A percentile compares a stretch with the other conserved stretches of the same genome.
These are phyloP conservation scores for Chaetops frenatus DNA, from an alignment of 2,113 vertebrate genomes.

Conservation along the genomic window DNA sequence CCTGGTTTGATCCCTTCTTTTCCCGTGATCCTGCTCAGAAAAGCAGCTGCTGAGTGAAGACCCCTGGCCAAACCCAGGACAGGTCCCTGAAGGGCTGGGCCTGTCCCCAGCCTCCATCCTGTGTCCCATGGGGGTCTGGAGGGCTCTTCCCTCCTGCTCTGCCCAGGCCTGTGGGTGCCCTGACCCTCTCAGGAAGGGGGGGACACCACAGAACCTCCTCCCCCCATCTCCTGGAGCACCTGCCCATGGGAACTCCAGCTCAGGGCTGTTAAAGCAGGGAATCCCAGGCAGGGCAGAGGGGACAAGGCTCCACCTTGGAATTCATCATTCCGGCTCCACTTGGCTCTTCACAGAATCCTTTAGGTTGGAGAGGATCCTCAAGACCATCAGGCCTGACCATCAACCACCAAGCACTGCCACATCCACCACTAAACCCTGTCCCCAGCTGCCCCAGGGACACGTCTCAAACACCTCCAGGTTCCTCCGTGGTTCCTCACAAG, in stretches of 20 bases:
- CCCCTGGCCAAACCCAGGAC: neutral
- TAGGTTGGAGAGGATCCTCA: neutral
- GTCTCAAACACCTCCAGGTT: neutral
- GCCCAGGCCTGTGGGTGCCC: neutral
- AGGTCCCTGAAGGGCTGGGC: neutral
- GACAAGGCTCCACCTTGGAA: neutral
- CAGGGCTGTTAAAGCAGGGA: neutral
- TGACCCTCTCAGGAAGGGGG: neutral
- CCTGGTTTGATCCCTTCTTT: conserved; percentile 25
- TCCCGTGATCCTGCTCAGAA: conserved; percentile 1
- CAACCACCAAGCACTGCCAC: neutral
- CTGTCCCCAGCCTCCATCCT: neutral
- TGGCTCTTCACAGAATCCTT: neutral
- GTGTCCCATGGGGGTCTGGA: neutral
- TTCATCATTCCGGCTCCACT: neutral
- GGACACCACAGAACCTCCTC: neutral
- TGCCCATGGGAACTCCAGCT: neutral
- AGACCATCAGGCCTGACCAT: neutral
- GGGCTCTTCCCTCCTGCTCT: neutral
- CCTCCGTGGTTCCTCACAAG: neutral
- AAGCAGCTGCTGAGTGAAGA: neutral
- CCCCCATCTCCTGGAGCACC: neutral
- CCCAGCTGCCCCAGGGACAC: fast-evolving
- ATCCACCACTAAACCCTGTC: neutral
- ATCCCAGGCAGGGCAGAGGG: neutral